phyloP scores from a whole-genome alignment of 2,888 invertebrate species.

The Horisme vitalbata region DNA sequence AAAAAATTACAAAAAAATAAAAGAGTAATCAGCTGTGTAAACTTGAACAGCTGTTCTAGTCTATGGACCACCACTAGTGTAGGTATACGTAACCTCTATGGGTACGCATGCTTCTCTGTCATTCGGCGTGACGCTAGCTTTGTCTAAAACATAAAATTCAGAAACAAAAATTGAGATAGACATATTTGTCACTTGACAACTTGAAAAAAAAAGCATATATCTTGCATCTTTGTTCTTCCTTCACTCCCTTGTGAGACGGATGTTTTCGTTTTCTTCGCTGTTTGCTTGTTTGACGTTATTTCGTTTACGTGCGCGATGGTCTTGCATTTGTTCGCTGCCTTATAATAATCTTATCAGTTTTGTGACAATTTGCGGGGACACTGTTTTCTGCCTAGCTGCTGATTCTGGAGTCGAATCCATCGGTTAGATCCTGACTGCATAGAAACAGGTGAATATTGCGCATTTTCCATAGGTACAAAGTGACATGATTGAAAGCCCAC shows the following conservation, averaged over 20 bases:
- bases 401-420: constrained; percentile 50
- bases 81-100: too few species aligned
- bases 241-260: constrained; percentile 7
- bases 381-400: constrained; percentile 43
- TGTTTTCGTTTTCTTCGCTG: constrained; percentile 52
- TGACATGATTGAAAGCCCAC: constrained; percentile 58
- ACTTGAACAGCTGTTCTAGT: constrained; percentile 64
- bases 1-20: too few species aligned
- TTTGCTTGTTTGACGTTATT: constrained; percentile 66
- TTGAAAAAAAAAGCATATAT: constrained; percentile 1
- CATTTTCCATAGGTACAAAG: constrained; percentile 52
- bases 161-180: constrained; percentile 15
- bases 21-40: too few species aligned
- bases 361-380: constrained; percentile 53
- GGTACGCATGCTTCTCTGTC: constrained; percentile 44
- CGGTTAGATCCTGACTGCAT: constrained; percentile 32
- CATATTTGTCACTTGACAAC: too few species aligned
- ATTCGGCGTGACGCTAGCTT: constrained; percentile 14
- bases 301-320: constrained; percentile 43
- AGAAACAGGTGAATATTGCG: constrained; percentile 65
- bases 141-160: constrained; percentile 3
- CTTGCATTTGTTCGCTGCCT: constrained; percentile 61
- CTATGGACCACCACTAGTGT: too few species aligned
- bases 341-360: constrained; percentile 55
- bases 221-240: constrained; percentile 3